Base-by-base conservation (phyloP, 2,113 vertebrate genomes). In the Pseudonaja textilis region DNA sequence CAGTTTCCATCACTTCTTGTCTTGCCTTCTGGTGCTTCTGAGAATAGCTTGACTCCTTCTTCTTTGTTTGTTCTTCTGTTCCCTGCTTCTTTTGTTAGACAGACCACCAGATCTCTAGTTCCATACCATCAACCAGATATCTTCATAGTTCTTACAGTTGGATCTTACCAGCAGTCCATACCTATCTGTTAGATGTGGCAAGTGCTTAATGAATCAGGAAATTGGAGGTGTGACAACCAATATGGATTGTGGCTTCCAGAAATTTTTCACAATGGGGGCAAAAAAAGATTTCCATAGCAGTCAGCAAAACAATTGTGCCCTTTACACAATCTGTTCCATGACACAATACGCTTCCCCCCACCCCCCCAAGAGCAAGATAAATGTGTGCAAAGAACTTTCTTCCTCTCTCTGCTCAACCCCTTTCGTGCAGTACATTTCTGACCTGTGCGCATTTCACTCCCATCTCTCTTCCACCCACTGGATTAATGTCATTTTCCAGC, bases 401-500 rank as follows among this genome's bases (percentile, higher is more conserved):
- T 87, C 39, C 29, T 2, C 47, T 22, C 14, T n/a, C 5, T 57
- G 26, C 22, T n/a, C 45, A 5, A 16, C 88, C 57, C 74, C 23
- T 88, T 59, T 89, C 56, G 20, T 55, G 29, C 26, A 90, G 47
- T 86, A 90, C 55, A 39, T n/a, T 39, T 34, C 25, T 90, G 91
- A 86, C 18, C 74, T 64, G 87, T 0, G 3, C 20, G 8, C 26
- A 57, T 92, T 59, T 29, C 64, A 18, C 45, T 34, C 89, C 56
- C 23, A 0, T 50, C 88, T 69, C 18, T 25, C 29, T 1, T 25
- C 0, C 42, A 26, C 39, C 9, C 42, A 47, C 25, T 8, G 91
- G 93, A 69, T 90, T 57, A 90, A 87, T 92, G 91, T 34, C 91
- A 34, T 89, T 92, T 93, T 92, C 93, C 22, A 0, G 64, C 34